phyloP scores from a whole-genome alignment of 2,797 vertebrate genomes.

The Melopsittacus undulatus region DNA sequence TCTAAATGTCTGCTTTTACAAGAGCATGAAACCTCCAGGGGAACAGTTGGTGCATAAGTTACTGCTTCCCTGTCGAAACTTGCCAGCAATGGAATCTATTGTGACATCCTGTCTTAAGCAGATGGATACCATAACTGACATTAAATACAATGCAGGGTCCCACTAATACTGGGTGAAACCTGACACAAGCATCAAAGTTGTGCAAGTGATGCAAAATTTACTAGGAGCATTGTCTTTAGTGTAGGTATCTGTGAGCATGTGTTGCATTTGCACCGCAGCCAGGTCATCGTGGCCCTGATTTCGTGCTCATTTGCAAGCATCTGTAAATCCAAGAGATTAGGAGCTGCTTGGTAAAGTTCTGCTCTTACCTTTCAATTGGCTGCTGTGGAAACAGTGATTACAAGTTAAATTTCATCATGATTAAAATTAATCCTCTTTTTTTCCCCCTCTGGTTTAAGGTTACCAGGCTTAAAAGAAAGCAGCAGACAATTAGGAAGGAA shows the following conservation, averaged over 20 bases:
- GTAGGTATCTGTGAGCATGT: background rate
- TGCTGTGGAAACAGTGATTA: constrained; percentile 31
- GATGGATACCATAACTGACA: constrained; percentile 3
- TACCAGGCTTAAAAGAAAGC: background rate
- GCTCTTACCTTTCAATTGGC: background rate
- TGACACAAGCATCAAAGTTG: background rate
- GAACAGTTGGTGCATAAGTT: constrained; percentile 34
- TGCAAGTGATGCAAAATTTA: background rate
- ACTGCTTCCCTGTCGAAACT: constrained; percentile 25
- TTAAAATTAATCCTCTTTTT: constrained; percentile 5
- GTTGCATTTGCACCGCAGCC: background rate
- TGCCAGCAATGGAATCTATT: constrained; percentile 24
- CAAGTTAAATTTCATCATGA: constrained; percentile 30
- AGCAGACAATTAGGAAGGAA: constrained; percentile 8
- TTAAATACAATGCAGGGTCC: constrained; percentile 12
- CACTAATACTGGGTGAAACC: background rate
- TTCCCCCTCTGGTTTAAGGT: background rate
- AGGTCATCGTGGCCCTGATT: background rate
- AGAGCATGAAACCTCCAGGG: constrained; percentile 8
- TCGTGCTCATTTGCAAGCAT: background rate
- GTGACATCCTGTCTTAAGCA: constrained; percentile 28
- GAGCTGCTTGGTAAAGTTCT: background rate
- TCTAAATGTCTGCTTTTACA: constrained; percentile 42
- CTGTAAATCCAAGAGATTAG: background rate
- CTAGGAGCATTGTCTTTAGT: background rate